Percentiles rank a stretch among this genome's conserved stretches.
Evolutionary conservation across 2,797 vertebrate genomes (phyloP).

Genomic region (Siniperca obscura): DNA sequence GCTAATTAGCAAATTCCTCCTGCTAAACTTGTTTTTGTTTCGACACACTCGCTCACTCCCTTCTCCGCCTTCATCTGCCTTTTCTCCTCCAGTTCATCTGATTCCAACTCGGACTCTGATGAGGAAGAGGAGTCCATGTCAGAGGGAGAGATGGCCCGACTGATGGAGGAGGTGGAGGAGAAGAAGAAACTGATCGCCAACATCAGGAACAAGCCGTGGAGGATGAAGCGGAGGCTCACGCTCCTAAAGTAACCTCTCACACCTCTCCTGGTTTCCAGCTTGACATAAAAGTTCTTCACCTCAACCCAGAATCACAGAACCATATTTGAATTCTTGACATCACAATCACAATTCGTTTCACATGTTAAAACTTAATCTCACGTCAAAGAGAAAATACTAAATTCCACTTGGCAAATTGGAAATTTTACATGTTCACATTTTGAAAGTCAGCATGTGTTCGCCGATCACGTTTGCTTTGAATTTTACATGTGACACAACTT

Average conservation of each 20-base stretch:
- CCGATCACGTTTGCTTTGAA: neutral
- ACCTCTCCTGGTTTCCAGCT: neutral
- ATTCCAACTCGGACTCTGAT: slow-evolving; percentile 73
- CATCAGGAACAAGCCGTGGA: slow-evolving; percentile 96
- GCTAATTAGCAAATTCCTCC: neutral
- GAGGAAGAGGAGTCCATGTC: slow-evolving; percentile 90
- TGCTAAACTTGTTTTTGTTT: neutral
- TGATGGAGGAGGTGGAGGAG: slow-evolving; percentile 97
- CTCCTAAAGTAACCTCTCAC: slow-evolving; percentile 87
- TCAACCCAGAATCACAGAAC: neutral
- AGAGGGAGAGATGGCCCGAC: slow-evolving; percentile 89
- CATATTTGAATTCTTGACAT: neutral
- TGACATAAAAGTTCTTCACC: neutral
- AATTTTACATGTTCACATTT: neutral
- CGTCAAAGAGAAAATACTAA: neutral
- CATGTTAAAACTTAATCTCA: neutral
- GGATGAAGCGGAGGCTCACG: slow-evolving; percentile 91
- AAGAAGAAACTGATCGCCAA: slow-evolving; percentile 95
- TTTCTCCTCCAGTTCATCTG: slow-evolving; percentile 67
- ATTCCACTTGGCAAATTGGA: neutral
- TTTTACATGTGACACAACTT: neutral
- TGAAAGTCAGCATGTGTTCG: neutral
- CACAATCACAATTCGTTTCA: neutral
- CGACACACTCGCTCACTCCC: slow-evolving; percentile 60
- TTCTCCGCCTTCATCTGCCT: slow-evolving; percentile 58